phyloP scores from a whole-genome alignment of 2,888 invertebrate species.

The Cyaniris semiargus region DNA sequence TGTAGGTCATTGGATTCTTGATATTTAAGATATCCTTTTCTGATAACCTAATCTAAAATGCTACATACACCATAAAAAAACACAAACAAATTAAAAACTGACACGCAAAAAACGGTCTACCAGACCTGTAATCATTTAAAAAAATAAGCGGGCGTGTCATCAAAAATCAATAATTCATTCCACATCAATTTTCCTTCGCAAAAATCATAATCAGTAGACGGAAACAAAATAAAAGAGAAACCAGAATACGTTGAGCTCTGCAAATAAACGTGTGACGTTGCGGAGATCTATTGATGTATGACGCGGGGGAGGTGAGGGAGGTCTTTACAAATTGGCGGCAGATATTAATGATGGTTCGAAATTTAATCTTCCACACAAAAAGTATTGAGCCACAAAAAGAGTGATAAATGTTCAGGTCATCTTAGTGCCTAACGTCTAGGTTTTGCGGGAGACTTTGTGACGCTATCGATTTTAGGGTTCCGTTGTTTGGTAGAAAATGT shows the following conservation, averaged over 20 bases:
- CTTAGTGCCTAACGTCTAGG: slow-evolving; percentile 44
- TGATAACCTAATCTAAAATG: not conserved
- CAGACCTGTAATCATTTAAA: slow-evolving; percentile 27
- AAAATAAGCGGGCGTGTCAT: slow-evolving; percentile 47
- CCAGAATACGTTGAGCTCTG: slow-evolving; percentile 49
- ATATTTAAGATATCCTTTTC: not conserved
- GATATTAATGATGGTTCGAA: slow-evolving; percentile 76
- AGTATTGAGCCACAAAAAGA: slow-evolving; percentile 77
- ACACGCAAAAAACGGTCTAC: slow-evolving; percentile 10
- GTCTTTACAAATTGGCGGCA: slow-evolving; percentile 52
- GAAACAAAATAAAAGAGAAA: slow-evolving; percentile 60
- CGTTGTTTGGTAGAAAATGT: not conserved
- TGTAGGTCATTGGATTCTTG: too few species aligned
- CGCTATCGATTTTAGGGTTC: slow-evolving; percentile 6
- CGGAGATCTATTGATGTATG: slow-evolving; percentile 21
- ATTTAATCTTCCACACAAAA: slow-evolving; percentile 78
- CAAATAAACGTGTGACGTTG: slow-evolving; percentile 36
- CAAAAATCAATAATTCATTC: slow-evolving; percentile 64
- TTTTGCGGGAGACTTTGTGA: not conserved
- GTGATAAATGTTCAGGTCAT: slow-evolving; percentile 71
- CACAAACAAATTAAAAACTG: not conserved
- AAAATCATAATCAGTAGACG: slow-evolving; percentile 78
- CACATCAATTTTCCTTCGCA: slow-evolving; percentile 56
- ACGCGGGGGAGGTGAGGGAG: slow-evolving; percentile 42
- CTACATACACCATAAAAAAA: not conserved